These are phyloP conservation scores for Leptothorax acervorum DNA, from an alignment of 2,888 invertebrate genomes.

Conservation along the genomic window DNA sequence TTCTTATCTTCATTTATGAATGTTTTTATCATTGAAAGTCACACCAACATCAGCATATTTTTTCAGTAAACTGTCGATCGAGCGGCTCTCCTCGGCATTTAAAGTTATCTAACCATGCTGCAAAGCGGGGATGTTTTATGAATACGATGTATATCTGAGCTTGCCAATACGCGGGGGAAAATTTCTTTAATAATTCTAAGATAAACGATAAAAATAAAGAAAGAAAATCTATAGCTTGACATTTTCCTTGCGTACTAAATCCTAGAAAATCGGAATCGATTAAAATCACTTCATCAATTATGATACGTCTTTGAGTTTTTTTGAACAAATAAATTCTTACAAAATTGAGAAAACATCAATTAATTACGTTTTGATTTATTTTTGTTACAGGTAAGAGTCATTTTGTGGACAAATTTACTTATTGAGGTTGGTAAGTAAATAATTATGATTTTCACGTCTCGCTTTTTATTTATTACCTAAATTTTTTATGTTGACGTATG, in stretches of 20 bases:
- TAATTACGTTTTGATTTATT: background rate
- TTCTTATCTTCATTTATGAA: background rate
- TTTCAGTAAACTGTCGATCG: background rate
- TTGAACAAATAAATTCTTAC: conserved; percentile 20
- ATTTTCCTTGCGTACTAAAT: conserved; percentile 27
- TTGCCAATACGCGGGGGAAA: background rate
- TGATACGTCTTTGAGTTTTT: background rate
- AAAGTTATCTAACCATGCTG: background rate
- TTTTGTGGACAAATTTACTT: background rate
- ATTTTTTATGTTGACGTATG: background rate
- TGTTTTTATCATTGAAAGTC: background rate
- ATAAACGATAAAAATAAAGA: conserved; percentile 42
- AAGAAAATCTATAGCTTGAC: background rate
- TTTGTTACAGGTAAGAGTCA: conserved; percentile 62
- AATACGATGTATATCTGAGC: background rate
- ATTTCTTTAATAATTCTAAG: conserved; percentile 59
- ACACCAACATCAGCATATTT: background rate
- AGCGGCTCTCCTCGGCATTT: too few species aligned
- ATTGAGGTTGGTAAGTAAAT: conserved; percentile 33
- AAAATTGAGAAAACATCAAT: conserved; percentile 1
- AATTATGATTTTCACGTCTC: background rate
- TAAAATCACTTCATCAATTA: conserved; percentile 24
- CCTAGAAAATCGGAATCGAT: conserved; percentile 58
- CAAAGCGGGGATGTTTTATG: background rate
- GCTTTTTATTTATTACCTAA: background rate